Base-by-base conservation (phyloP, 2,797 vertebrate genomes). In the Gymnopithys bicolor region DNA sequence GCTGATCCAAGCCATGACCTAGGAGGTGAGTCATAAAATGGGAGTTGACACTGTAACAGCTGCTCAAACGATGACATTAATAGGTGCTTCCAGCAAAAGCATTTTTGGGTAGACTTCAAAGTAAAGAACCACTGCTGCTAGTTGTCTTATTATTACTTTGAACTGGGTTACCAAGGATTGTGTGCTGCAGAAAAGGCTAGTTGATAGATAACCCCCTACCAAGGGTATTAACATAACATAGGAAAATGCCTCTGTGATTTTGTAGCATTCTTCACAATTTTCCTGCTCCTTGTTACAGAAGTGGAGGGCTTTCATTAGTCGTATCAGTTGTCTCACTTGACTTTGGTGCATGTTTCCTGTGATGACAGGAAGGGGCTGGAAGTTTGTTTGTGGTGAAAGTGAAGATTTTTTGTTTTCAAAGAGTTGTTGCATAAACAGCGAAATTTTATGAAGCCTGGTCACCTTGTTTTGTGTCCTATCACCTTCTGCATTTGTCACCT, bases 61-160 rank as follows among this genome's bases (percentile, higher is more conserved):
- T 67, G 48, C 89, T 94, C 37, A 5, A 76, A 62, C 0, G 0
- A 62, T 52, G 70, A 78, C 74, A 86, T 66, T 75, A 45, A 51
- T 64, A 86, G 73, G 69, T 84, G 66, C 66, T 93, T 88, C 69
- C 93, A 86, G 85, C 70, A 83, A 88, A 86, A 39, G 45, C 10
- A 13, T 69, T 94, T 94, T 86, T 82, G 58, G 59, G 87, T 84
- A 90, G 77, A 77, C 77, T 95, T 94, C 91, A 86, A 91, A 91
- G 83, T 63, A 94, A 95, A 75, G 73, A 93, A 88, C 53, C 0
- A 0, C 74, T 81, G 49, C 62, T 90, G 68, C 6, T 96, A 56
- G 75, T 74, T 92, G 70, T 94, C 37, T 0, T 70, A 48, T 52
- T 84, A 53, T 52, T 84, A 53, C 81, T 83, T 60, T 67, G 41